Evolutionary conservation across 2,113 vertebrate species (phyloP).

Genomic region (Vidua macroura): DNA sequence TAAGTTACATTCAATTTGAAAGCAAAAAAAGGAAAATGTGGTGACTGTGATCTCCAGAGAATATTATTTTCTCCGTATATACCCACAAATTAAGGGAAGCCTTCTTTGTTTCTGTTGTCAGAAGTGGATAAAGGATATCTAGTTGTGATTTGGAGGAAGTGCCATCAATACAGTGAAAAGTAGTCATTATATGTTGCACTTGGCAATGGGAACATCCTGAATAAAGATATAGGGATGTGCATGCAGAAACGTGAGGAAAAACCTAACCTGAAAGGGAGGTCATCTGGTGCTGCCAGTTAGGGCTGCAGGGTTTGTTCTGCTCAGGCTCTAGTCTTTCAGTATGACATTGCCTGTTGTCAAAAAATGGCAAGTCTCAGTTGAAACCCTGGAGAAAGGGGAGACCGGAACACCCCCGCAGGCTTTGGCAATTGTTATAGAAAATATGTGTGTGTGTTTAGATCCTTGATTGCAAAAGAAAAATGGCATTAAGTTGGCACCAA

Average conservation of each 20-base stretch:
- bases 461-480: slow-evolving; percentile 47
- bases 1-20: not conserved
- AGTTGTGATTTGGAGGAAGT: not conserved
- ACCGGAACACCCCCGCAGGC: not conserved
- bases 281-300: not conserved
- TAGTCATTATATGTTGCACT: slow-evolving; percentile 9
- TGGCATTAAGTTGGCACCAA: slow-evolving; percentile 40
- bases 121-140: not conserved
- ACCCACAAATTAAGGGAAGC: not conserved
- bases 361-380: not conserved
- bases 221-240: not conserved
- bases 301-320: slow-evolving; percentile 25
- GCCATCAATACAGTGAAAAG: not conserved
- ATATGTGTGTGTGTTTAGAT: not conserved
- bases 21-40: not conserved
- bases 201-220: slow-evolving; percentile 39
- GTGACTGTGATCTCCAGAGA: not conserved
- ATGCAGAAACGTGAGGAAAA: slow-evolving; percentile 33
- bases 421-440: slow-evolving; percentile 38
- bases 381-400: slow-evolving; percentile 24
- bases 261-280: slow-evolving; percentile 3
- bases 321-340: not conserved
- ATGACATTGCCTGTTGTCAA: slow-evolving; percentile 11
- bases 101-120: not conserved
- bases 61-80: not conserved